Evolutionary conservation across 2,888 invertebrate genomes (phyloP).

Genomic region (Invenusta paracnida): DNA sequence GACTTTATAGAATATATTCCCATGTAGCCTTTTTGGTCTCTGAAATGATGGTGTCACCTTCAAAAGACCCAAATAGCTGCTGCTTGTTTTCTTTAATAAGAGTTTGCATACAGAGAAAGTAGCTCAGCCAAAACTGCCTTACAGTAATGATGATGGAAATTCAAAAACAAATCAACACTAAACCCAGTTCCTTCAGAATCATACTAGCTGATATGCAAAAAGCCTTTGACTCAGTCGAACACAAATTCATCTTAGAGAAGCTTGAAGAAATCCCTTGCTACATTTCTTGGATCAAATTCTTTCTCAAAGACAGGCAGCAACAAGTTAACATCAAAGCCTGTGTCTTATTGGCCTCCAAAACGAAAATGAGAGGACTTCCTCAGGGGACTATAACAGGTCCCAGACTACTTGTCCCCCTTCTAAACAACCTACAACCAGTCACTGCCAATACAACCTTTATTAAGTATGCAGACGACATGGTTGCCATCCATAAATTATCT

Average conservation of each 20-base stretch:
- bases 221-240: conserved; percentile 12
- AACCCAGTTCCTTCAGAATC: conserved; percentile 11
- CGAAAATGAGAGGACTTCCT: conserved; percentile 11
- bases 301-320: conserved; percentile 14
- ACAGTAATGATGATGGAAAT: conserved; percentile 26
- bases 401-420: conserved; percentile 1
- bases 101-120: conserved; percentile 3
- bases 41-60: too few relatives aligned
- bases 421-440: not conserved
- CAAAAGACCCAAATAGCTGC: too few relatives aligned
- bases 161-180: conserved; percentile 5
- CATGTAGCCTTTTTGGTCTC: too few relatives aligned
- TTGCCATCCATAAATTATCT: not conserved
- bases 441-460: conserved; percentile 23
- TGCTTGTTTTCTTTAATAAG: too few relatives aligned
- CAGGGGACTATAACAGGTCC: not conserved
- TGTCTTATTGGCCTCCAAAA: not conserved
- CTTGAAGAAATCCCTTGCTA: conserved; percentile 12
- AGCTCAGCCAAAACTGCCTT: not conserved
- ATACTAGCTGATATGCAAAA: conserved; percentile 18
- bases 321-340: not conserved
- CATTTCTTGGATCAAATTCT: conserved; percentile 2
- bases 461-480: not conserved
- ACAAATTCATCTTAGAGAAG: conserved; percentile 16
- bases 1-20: too few relatives aligned